A percentile compares a stretch with the other conserved stretches of the same genome.
Evolutionary conservation across 1,140 invertebrate species (phyloP).

Genomic region (Eueides isabella): DNA sequence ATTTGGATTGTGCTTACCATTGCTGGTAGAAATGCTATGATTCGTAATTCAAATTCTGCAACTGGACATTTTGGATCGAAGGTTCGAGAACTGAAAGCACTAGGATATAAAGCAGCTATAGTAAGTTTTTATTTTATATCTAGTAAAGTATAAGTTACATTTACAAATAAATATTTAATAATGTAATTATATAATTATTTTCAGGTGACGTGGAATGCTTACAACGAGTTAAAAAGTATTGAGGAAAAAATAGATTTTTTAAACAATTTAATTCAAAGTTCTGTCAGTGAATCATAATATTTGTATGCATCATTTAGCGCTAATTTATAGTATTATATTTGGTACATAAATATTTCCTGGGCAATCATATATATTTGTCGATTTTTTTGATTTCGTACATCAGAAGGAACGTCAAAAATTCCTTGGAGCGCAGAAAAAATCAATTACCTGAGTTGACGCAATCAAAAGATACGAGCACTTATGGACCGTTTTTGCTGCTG

Average conservation of each 20-base stretch:
- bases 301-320: not conserved
- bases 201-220: constrained; percentile 50
- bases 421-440: too few species aligned
- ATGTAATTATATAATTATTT: constrained; percentile 33
- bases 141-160: constrained; percentile 1
- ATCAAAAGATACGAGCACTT: too few species aligned
- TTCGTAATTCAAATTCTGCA: constrained; percentile 59
- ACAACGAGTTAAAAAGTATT: constrained; percentile 48
- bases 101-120: constrained; percentile 83
- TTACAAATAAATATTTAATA: not conserved
- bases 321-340: not conserved
- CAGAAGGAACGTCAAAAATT: too few species aligned
- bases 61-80: constrained; percentile 79
- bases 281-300: not conserved
- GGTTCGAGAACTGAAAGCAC: constrained; percentile 79
- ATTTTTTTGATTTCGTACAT: too few species aligned
- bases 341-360: not conserved
- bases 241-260: constrained; percentile 64
- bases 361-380: too few species aligned
- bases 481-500: too few species aligned
- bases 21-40: constrained; percentile 68
- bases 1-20: constrained; percentile 81
- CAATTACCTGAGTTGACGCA: too few species aligned
- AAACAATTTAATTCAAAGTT: constrained; percentile 50
- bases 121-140: constrained; percentile 66